Evolutionary conservation across 2,888 invertebrate genomes (phyloP).

Genomic region (Falcaria lacertinaria): DNA sequence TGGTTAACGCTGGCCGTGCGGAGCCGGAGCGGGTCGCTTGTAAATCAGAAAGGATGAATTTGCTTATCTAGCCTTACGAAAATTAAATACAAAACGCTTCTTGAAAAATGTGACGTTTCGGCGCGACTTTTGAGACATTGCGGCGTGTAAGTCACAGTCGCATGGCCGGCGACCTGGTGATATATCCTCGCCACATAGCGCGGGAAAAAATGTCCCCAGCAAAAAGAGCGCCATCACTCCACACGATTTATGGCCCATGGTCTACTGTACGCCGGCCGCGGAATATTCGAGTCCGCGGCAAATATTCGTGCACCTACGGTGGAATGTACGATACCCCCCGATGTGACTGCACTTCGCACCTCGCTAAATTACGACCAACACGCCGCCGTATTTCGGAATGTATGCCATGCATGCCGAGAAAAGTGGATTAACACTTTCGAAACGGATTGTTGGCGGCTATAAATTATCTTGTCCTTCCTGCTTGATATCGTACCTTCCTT

Average conservation of each 20-base stretch:
- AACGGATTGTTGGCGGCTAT: neutral
- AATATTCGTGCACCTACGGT: constrained; percentile 65
- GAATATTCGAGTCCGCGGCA: constrained; percentile 64
- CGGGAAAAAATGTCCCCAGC: constrained; percentile 76
- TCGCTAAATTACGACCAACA: constrained; percentile 70
- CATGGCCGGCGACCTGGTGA: constrained; percentile 43
- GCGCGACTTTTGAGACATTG: constrained; percentile 25
- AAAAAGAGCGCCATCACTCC: constrained; percentile 74
- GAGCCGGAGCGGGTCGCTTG: constrained; percentile 5
- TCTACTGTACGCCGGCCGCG: constrained; percentile 49
- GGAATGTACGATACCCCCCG: constrained; percentile 70
- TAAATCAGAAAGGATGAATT: neutral
- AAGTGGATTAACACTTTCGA: constrained; percentile 3
- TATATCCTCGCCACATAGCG: constrained; percentile 67
- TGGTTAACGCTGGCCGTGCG: too few relatives aligned
- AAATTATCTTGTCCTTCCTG: neutral
- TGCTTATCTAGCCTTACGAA: neutral
- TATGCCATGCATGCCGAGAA: constrained; percentile 10
- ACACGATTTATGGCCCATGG: constrained; percentile 68
- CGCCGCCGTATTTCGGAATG: constrained; percentile 38
- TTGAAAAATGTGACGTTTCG: constrained; percentile 37
- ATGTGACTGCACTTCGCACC: constrained; percentile 76
- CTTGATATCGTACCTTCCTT: neutral
- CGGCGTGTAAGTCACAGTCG: constrained; percentile 61
- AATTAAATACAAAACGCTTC: constrained; percentile 26